Percentiles rank a stretch among this genome's conserved stretches.
These are phyloP conservation scores for Pammene aurita DNA, from an alignment of 2,888 invertebrate genomes.

Conservation along the genomic window DNA sequence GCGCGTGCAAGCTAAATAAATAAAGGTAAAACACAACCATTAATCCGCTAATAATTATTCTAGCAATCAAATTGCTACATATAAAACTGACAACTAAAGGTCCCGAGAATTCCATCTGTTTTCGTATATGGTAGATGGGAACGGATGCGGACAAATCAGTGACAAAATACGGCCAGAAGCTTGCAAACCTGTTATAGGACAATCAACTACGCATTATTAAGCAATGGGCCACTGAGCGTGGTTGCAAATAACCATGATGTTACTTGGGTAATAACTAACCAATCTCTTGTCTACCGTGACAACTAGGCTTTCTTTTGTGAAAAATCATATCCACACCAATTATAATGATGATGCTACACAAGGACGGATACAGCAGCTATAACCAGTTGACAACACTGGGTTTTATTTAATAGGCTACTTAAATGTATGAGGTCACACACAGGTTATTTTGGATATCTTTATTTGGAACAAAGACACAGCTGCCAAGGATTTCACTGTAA, in stretches of 20 bases:
- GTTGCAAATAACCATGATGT: conserved; percentile 2
- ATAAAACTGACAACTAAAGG: too few relatives aligned
- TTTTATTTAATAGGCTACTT: conserved; percentile 10
- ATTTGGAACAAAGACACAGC: conserved; percentile 8
- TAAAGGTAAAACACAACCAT: too few relatives aligned
- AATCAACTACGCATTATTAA: conserved; percentile 18
- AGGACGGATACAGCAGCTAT: conserved; percentile 3
- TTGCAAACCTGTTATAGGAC: conserved; percentile 18
- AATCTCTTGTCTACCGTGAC: conserved; percentile 7
- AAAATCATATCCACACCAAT: not conserved
- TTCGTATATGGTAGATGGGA: not conserved
- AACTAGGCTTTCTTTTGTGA: conserved; percentile 17
- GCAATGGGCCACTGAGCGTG: not conserved
- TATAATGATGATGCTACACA: not conserved
- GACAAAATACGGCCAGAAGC: conserved; percentile 10
- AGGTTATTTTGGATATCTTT: conserved; percentile 18
- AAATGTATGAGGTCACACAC: conserved; percentile 26
- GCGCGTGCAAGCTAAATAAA: conserved; percentile 21
- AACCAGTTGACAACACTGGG: not conserved
- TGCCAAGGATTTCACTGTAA: conserved; percentile 3
- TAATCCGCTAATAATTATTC: not conserved
- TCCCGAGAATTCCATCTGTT: too few relatives aligned
- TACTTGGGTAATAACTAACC: conserved; percentile 11
- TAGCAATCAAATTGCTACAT: not conserved
- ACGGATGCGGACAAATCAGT: conserved; percentile 7